phyloP scores from a whole-genome alignment of 35 echinoderm and acorn worm species.

The Lytechinus variegatus region DNA sequence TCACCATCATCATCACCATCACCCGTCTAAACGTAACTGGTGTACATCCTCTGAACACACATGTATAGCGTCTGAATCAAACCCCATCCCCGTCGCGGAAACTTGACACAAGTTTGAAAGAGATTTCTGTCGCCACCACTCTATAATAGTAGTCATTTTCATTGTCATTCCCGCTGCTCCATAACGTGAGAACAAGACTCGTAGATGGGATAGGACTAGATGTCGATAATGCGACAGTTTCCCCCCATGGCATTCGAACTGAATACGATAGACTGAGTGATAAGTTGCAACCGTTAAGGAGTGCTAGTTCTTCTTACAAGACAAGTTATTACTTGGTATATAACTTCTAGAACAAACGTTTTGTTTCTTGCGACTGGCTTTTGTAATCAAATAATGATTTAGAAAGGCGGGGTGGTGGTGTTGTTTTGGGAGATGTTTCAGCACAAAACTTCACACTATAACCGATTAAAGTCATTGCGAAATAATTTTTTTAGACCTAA shows the following conservation, averaged over 20 bases:
- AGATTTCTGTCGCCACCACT: slow-evolving; percentile 6
- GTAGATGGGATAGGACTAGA: slow-evolving; percentile 6
- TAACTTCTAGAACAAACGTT: neutral
- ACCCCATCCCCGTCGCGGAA: neutral
- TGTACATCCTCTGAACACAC: neutral
- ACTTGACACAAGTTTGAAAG: slow-evolving; percentile 41
- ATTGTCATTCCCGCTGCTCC: neutral
- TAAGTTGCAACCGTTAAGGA: neutral
- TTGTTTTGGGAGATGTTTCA: too few relatives aligned
- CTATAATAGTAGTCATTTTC: slow-evolving; percentile 44
- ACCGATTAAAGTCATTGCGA: too few relatives aligned
- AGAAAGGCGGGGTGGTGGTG: too few relatives aligned
- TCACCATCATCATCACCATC: too few relatives aligned
- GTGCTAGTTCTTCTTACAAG: neutral
- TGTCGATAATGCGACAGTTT: slow-evolving; percentile 20
- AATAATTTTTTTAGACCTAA: neutral
- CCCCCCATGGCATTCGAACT: neutral
- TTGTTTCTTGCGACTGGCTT: neutral
- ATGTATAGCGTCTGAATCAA: neutral
- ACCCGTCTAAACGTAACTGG: too few relatives aligned
- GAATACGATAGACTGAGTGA: slow-evolving; percentile 30
- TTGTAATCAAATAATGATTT: too few relatives aligned
- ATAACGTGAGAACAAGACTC: slow-evolving; percentile 23
- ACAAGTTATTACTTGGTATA: neutral
- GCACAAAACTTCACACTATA: too few relatives aligned